Evolutionary conservation across 2,888 invertebrate genomes (phyloP).

Genomic region (Hydrotaea cyrtoneurina): DNA sequence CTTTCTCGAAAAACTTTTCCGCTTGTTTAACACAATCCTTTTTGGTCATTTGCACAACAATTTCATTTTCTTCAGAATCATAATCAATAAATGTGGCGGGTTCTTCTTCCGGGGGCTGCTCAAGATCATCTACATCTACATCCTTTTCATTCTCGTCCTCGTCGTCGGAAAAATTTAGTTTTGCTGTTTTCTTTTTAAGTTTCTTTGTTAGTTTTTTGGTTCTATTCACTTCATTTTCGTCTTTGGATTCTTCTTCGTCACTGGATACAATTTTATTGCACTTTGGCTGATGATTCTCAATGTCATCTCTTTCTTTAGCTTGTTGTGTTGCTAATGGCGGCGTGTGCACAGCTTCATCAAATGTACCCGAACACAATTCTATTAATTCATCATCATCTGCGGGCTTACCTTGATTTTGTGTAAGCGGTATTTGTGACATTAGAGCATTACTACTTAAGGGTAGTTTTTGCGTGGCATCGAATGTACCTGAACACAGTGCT

Average conservation of each 20-base stretch:
- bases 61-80: slow-evolving; percentile 93
- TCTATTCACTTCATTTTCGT: slow-evolving; percentile 60
- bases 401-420: slow-evolving; percentile 70
- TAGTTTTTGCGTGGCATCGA: slow-evolving; percentile 80
- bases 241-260: slow-evolving; percentile 77
- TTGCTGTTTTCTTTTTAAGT: slow-evolving; percentile 76
- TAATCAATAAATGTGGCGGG: slow-evolving; percentile 84
- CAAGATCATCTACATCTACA: slow-evolving; percentile 75
- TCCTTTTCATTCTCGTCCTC: slow-evolving; percentile 69
- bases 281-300: slow-evolving; percentile 12
- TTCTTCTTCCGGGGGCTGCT: slow-evolving; percentile 78
- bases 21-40: slow-evolving; percentile 81
- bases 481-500: slow-evolving; percentile 83
- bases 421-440: slow-evolving; percentile 77
- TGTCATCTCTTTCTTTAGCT: too few relatives aligned
- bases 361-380: slow-evolving; percentile 84
- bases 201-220: slow-evolving; percentile 78
- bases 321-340: background rate
- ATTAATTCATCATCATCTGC: slow-evolving; percentile 81
- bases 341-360: slow-evolving; percentile 71
- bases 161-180: slow-evolving; percentile 79
- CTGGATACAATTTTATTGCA: slow-evolving; percentile 81
- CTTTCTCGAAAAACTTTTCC: slow-evolving; percentile 91
- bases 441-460: slow-evolving; percentile 55
- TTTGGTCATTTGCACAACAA: slow-evolving; percentile 78